A percentile compares a stretch with the other conserved stretches of the same genome.
Evolutionary conservation across 2,888 invertebrate species (phyloP).

Genomic region (Drosophila aldrichi): DNA sequence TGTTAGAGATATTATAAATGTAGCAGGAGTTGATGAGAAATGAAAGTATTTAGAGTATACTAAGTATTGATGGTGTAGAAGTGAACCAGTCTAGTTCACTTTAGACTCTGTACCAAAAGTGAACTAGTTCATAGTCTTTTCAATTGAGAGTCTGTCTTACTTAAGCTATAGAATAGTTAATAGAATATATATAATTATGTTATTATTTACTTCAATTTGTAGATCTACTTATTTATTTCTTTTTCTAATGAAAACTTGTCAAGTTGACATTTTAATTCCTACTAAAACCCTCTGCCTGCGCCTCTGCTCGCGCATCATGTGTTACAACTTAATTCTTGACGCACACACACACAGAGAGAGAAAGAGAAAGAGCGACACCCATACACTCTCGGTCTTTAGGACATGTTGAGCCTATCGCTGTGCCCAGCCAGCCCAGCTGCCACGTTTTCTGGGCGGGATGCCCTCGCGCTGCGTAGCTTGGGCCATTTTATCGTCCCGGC

Average conservation of each 20-base stretch:
- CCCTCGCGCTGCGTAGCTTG: conserved; percentile 22
- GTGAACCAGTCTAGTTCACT: too few species aligned
- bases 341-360: background rate
- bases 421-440: conserved; percentile 34
- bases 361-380: background rate
- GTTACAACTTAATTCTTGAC: conserved; percentile 53
- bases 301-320: conserved; percentile 42
- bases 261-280: background rate
- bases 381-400: conserved; percentile 10
- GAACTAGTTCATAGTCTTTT: too few species aligned
- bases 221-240: background rate
- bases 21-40: background rate
- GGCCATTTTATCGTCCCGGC: conserved; percentile 54
- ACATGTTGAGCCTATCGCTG: conserved; percentile 21
- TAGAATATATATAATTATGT: too few species aligned
- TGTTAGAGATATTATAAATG: too few species aligned
- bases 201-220: background rate
- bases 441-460: conserved; percentile 15
- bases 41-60: too few species aligned
- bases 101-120: too few species aligned
- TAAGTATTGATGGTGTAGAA: too few species aligned
- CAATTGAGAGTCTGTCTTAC: too few species aligned
- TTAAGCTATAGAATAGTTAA: too few species aligned
- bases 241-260: background rate
- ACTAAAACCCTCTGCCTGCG: background rate